A percentile compares a stretch with the other conserved stretches of the same genome.
These are phyloP conservation scores for Osedax frankpressi DNA, from an alignment of 2,888 invertebrate species.

Conservation along the genomic window DNA sequence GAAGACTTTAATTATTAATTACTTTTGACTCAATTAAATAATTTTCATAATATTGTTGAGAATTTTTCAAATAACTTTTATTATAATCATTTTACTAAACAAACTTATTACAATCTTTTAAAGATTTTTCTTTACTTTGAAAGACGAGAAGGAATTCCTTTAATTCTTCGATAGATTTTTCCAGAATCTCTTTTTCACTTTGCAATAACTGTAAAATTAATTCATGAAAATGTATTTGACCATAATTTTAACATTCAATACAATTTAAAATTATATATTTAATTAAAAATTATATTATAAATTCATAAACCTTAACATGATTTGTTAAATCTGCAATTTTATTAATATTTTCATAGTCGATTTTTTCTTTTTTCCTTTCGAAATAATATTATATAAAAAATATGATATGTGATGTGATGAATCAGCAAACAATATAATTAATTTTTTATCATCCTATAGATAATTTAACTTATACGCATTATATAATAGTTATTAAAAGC, in stretches of 20 bases:
- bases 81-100: not conserved
- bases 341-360: not conserved
- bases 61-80: not conserved
- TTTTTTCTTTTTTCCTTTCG: not conserved
- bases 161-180: not conserved
- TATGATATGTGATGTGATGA: too few species aligned
- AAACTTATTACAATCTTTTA: not conserved
- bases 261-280: too few species aligned
- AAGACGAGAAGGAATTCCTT: not conserved
- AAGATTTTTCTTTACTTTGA: not conserved
- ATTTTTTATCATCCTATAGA: too few species aligned
- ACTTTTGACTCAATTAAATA: too few species aligned
- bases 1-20: not conserved
- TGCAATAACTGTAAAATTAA: not conserved
- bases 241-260: too few species aligned
- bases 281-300: too few species aligned
- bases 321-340: not conserved
- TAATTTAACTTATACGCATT: too few species aligned
- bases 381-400: too few species aligned
- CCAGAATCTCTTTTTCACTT: not conserved
- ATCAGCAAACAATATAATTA: too few species aligned
- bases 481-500: too few species aligned
- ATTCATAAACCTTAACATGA: not conserved
- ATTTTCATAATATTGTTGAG: too few species aligned
- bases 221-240: too few species aligned